Conservation (phyloP, 2,888 invertebrate species). For the Ochlodes sylvanus region DNA sequence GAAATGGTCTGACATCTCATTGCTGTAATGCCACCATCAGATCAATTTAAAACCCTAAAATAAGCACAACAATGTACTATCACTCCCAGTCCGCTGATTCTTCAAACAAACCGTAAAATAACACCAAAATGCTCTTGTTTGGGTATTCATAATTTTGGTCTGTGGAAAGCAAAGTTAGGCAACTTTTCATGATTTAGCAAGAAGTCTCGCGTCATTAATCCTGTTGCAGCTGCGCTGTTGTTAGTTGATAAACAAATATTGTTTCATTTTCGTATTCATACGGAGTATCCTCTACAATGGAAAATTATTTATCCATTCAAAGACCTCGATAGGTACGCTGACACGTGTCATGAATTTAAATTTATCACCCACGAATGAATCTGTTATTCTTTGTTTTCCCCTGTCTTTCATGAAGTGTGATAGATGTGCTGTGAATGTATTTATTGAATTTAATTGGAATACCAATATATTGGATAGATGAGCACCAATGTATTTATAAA, state of each 20-base stretch:
- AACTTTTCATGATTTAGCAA: conserved; percentile 16
- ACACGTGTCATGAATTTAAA: conserved; percentile 28
- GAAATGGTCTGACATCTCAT: no score
- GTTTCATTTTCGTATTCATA: conserved; percentile 21
- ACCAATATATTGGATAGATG: no score
- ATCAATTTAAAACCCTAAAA: no score
- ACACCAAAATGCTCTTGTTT: not conserved
- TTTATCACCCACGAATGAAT: conserved; percentile 25
- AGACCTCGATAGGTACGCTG: conserved; percentile 15
- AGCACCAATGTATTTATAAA: no score
- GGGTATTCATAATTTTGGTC: not conserved
- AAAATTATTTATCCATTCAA: conserved; percentile 28
- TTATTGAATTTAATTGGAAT: conserved; percentile 8
- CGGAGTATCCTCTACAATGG: conserved; percentile 13
- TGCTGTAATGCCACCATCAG: no score
- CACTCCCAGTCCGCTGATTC: not conserved
- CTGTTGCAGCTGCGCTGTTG: not conserved
- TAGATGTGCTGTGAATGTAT: not conserved
- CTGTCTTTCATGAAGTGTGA: not conserved
- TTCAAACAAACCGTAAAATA: not conserved
- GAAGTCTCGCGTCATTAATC: not conserved
- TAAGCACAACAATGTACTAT: not conserved
- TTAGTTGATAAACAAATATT: conserved; percentile 7
- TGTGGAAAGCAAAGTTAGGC: not conserved
- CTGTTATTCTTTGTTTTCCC: conserved; percentile 7